Percentiles rank a stretch among this genome's conserved stretches.
These are phyloP conservation scores for Ceratotherium simum DNA, from an alignment of 2,113 vertebrate genomes.

Conservation along the genomic window DNA sequence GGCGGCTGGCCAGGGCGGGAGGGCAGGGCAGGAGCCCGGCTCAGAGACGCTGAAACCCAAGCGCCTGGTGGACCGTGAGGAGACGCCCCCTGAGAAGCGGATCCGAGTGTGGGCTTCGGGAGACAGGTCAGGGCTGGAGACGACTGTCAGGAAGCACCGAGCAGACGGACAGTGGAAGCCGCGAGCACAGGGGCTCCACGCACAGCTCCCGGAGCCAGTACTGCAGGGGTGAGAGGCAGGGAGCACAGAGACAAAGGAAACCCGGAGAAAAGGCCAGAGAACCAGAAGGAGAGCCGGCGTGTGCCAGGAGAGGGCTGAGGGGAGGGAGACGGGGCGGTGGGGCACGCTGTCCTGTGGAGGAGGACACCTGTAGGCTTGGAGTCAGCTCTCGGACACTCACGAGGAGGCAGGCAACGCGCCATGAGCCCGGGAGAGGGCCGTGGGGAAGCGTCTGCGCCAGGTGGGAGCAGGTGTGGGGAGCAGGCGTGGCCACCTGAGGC, in stretches of 20 bases:
- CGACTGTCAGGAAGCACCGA: not conserved
- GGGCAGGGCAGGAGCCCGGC: not conserved
- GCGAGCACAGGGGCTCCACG: not conserved
- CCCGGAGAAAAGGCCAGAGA: not conserved
- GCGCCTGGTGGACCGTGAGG: not conserved
- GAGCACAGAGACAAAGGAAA: not conserved
- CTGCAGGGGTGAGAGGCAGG: not conserved
- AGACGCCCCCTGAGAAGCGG: not conserved
- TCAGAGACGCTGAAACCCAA: not conserved
- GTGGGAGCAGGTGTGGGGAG: not conserved
- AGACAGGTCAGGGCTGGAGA: not conserved
- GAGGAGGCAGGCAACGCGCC: not conserved
- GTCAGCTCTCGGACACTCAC: not conserved
- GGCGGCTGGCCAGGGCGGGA: not conserved
- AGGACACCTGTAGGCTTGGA: not conserved
- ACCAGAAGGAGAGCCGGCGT: too few relatives aligned
- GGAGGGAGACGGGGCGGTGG: fast-evolving
- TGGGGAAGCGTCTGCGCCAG: not conserved
- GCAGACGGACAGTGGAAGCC: fast-evolving
- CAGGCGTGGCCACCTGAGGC: not conserved
- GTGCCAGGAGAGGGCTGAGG: not conserved
- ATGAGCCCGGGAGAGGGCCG: not conserved
- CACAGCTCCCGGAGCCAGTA: not conserved
- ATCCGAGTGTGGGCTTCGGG: not conserved
- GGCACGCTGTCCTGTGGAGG: fast-evolving